Percentiles rank a stretch among this genome's conserved stretches.
phyloP scores from a whole-genome alignment of 2,888 invertebrate species.

The Drosophila paracracens region DNA sequence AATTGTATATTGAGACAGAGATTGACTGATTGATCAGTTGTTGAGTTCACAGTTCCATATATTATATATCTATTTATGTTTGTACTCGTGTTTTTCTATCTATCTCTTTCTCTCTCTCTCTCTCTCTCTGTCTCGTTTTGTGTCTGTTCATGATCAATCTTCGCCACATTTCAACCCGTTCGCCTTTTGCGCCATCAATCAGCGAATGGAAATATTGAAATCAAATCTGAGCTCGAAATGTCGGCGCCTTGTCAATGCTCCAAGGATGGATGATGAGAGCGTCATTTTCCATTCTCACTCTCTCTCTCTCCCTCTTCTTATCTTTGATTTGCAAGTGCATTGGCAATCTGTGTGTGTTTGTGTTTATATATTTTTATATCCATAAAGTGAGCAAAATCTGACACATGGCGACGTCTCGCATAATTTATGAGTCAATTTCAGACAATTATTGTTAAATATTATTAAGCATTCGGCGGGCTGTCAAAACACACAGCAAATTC shows the following conservation, averaged over 20 bases:
- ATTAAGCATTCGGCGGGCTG: conserved; percentile 83
- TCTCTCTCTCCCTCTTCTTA: background rate
- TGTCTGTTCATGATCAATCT: conserved; percentile 54
- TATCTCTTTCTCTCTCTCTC: background rate
- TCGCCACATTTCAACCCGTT: conserved; percentile 48
- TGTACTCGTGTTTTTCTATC: background rate
- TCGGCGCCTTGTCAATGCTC: conserved; percentile 69
- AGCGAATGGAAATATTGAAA: conserved; percentile 66
- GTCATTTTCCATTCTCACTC: conserved; percentile 6
- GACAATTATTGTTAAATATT: conserved; percentile 84
- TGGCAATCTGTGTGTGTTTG: conserved; percentile 10
- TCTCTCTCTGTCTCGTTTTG: background rate
- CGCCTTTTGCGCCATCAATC: conserved; percentile 49
- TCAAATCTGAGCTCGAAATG: conserved; percentile 71
- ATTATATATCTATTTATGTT: background rate
- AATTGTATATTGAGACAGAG: conserved; percentile 6
- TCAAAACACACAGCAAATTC: conserved; percentile 77
- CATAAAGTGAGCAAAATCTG: conserved; percentile 70
- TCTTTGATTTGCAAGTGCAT: conserved; percentile 55
- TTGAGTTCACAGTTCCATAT: conserved; percentile 13
- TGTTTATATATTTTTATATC: conserved; percentile 46
- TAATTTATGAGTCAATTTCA: conserved; percentile 84
- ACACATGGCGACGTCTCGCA: conserved; percentile 73
- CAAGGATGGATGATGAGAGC: conserved; percentile 60
- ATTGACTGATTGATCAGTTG: conserved; percentile 42